Conservation (phyloP, 2,113 vertebrate genomes). For the Xiphias gladius region DNA sequence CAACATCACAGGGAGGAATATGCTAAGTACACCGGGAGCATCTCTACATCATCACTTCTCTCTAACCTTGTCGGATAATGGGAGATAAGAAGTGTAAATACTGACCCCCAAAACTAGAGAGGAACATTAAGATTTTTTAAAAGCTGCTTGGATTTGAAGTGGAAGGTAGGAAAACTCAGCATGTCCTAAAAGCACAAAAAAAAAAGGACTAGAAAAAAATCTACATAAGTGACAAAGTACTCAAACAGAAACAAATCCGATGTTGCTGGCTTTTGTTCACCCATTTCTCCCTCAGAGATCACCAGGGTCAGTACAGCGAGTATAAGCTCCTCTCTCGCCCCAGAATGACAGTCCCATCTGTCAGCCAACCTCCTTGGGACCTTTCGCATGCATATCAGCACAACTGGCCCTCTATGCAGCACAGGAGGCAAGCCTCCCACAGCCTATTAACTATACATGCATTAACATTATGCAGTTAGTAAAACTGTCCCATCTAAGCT, state of each 20-base stretch:
- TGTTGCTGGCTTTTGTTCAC: conserved; percentile 38
- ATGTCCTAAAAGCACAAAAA: neutral
- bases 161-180: neutral
- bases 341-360: conserved; percentile 72
- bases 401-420: conserved; percentile 28
- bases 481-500: neutral
- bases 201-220: neutral
- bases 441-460: conserved; percentile 30
- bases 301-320: conserved; percentile 54
- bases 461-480: neutral
- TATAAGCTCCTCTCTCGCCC: conserved; percentile 67
- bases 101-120: neutral
- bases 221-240: neutral
- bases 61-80: conserved; percentile 10
- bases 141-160: neutral
- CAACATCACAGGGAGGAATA: conserved; percentile 44
- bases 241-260: conserved; percentile 29
- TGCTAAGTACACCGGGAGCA: conserved; percentile 6
- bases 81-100: neutral
- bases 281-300: conserved; percentile 49
- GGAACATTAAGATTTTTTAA: neutral
- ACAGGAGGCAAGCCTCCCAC: conserved; percentile 4
- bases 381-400: conserved; percentile 54
- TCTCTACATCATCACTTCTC: conserved; percentile 22
- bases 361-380: conserved; percentile 63